A percentile compares a stretch with the other conserved stretches of the same genome.
Conservation (phyloP, 2,888 invertebrate genomes). For the Ctena decussata region DNA sequence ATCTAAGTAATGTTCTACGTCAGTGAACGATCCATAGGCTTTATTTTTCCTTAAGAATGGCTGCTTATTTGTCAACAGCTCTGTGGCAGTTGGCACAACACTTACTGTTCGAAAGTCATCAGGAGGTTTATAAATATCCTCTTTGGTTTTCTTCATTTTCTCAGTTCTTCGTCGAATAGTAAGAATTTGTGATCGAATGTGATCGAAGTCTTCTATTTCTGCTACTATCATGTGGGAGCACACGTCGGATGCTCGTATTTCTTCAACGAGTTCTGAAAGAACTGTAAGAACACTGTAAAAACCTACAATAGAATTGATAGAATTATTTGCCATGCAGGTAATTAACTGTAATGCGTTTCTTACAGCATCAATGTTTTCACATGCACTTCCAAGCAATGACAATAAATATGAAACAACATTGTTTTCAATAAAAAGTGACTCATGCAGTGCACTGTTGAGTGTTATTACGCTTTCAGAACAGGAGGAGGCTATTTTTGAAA, state of each 20-base stretch:
- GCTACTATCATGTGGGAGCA: neutral
- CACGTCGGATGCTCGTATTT: neutral
- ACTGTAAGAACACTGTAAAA: neutral
- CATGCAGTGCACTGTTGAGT: neutral
- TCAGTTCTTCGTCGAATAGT: neutral
- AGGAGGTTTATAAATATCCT: neutral
- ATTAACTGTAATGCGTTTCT: neutral
- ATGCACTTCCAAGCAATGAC: neutral
- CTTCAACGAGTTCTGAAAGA: neutral
- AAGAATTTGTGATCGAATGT: neutral
- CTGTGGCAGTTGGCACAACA: constrained; percentile 8
- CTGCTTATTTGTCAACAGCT: neutral
- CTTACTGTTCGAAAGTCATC: constrained; percentile 30
- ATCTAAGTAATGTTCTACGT: constrained; percentile 92
- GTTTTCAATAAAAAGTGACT: neutral
- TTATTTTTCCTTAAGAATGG: constrained; percentile 89
- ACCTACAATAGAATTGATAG: neutral
- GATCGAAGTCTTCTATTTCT: neutral
- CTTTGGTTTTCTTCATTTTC: neutral
- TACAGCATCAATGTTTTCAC: neutral
- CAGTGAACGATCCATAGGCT: constrained; percentile 89
- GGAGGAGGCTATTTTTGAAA: neutral
- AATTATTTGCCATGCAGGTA: neutral
- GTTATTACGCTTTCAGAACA: neutral
- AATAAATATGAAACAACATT: neutral